Percentiles rank a stretch among this genome's conserved stretches.
Evolutionary conservation across 37 sponge, comb jelly and placozoan genomes (phyloP).

Genomic region (Spongia lamella): DNA sequence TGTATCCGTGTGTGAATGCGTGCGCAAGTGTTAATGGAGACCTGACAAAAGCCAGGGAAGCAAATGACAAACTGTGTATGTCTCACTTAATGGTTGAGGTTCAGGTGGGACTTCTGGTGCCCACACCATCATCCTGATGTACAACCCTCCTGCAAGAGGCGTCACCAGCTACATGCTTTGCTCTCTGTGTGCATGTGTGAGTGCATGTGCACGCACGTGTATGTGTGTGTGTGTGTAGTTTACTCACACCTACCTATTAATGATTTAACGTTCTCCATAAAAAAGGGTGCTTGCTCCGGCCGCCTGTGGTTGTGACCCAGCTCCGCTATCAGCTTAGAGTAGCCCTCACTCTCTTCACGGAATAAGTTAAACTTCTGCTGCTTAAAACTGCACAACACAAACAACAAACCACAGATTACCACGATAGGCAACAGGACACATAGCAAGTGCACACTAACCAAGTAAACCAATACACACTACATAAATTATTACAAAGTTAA

Average conservation of each 20-base stretch:
- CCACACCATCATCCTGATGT: too few relatives aligned
- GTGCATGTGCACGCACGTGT: too few relatives aligned
- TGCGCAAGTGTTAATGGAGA: too few relatives aligned
- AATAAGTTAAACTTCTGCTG: constrained; percentile 99
- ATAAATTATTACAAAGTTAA: background rate
- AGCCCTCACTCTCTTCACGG: constrained; percentile 98
- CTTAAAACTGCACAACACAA: constrained; percentile 71
- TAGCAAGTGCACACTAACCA: background rate
- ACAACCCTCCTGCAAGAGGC: too few relatives aligned
- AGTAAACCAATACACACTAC: background rate
- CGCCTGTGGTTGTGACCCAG: constrained; percentile 63
- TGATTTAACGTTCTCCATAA: constrained; percentile 79
- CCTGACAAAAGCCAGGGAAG: too few relatives aligned
- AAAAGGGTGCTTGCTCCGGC: constrained; percentile 7
- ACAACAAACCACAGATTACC: background rate
- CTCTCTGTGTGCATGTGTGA: too few relatives aligned
- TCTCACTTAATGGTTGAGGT: too few relatives aligned
- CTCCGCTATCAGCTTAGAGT: constrained; percentile 89
- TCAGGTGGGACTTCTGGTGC: too few relatives aligned
- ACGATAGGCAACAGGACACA: background rate
- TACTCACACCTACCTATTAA: constrained; percentile 75
- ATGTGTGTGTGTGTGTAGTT: too few relatives aligned
- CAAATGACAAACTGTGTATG: too few relatives aligned
- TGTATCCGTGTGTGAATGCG: too few relatives aligned
- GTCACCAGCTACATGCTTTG: too few relatives aligned